A percentile compares a stretch with the other conserved stretches of the same genome.
Evolutionary conservation across 2,888 invertebrate genomes (phyloP).

Genomic region (Invenusta paracnida): DNA sequence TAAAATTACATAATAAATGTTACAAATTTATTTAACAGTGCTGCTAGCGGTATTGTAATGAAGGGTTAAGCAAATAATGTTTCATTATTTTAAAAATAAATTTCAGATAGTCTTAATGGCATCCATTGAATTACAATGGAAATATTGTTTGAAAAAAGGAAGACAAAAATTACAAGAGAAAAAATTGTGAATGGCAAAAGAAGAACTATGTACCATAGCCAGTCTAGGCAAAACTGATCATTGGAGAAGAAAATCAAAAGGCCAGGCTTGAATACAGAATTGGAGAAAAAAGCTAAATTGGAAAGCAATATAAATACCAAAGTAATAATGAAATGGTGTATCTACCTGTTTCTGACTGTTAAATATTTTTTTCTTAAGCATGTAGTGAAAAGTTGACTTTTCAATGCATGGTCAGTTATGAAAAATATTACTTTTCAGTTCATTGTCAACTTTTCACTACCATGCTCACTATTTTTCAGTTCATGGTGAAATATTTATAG

Average conservation of each 20-base stretch:
- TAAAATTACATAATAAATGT: not conserved
- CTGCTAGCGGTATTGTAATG: not conserved
- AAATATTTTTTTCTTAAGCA: no score
- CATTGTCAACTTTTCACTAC: no score
- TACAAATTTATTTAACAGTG: not conserved
- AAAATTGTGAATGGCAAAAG: not conserved
- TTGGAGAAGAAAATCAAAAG: not conserved
- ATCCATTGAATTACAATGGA: not conserved
- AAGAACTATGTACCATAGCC: not conserved
- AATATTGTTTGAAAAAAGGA: not conserved
- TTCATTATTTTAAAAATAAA: not conserved
- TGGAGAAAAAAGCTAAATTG: not conserved
- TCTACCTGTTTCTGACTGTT: not conserved
- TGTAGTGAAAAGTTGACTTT: no score
- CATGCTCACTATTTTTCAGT: no score
- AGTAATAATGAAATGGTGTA: not conserved
- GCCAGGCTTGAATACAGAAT: not conserved
- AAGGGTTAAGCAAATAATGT: not conserved
- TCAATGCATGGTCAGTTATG: no score
- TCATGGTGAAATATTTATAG: no score
- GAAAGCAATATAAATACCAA: not conserved
- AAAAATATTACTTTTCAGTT: no score
- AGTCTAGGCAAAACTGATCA: not conserved
- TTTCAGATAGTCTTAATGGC: not conserved
- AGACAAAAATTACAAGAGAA: not conserved